Evolutionary conservation across 1,140 invertebrate genomes (phyloP), one percentile per base, ranked within the genome.

Genomic region (fruit fly (Drosophila melanogaster)): DNA sequence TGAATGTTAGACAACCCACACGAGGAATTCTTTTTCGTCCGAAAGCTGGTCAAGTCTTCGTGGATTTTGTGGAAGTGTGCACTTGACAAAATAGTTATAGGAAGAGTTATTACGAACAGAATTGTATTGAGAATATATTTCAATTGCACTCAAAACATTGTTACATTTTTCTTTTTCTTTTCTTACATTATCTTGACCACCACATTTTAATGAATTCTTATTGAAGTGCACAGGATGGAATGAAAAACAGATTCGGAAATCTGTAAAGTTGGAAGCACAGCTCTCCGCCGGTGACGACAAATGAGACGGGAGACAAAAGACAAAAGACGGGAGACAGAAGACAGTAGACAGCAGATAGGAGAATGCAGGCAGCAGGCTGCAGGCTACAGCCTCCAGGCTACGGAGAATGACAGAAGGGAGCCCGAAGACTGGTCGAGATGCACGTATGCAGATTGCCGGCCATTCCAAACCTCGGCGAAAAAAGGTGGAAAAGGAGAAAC

Each of bases 371-470:
- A 30, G 49, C 65, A 15, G 64, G 41, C 65, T 24, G 26, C 64
- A 47, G 44, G n/a, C 43, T 50, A 33, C n/a, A 47, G 22, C 6
- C 46, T 47, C n/a, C 41, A 15, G 40, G 40, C 37, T 40, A 41
- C 30, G 66, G 67, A 70, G 67, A 70, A 57, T 71, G 67, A 51
- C 64, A 71, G 65, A 70, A 71, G 67, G 67, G 64, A 71, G 64
- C 65, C 59, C 43, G 56, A 74, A 83, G 76, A 71, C 67, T 72
- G 77, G 61, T 66, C 56, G 57, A 90, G 87, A 90, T 90, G 87
- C 87, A 90, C 87, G 87, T 90, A 90, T 90, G 87, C 79, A 90
- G 87, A 90, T 90, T 90, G 79, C 64, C 62, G 76, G 84, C 64
- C 79, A 79, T 75, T 78, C 62, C 79, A 66, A 73, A 54, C 49